phyloP scores from a whole-genome alignment of 2,797 vertebrate genomes.

The Mionectes olivaceus region DNA sequence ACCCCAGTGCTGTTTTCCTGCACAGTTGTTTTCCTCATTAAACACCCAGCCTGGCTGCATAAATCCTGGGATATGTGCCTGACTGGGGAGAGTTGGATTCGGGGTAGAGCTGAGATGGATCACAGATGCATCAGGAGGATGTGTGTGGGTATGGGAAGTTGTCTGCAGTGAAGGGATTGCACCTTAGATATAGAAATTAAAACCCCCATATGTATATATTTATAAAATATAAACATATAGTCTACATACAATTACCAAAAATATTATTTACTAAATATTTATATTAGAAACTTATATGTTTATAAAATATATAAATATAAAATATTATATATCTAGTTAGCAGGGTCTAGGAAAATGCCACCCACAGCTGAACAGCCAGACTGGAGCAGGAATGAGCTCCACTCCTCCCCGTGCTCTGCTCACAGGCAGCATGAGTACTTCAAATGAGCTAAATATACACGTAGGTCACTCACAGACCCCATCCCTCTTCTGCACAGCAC shows the following conservation, averaged over 20 bases:
- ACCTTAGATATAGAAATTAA: rapidly evolving
- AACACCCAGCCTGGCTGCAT: not conserved
- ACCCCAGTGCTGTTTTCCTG: not conserved
- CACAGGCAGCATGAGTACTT: not conserved
- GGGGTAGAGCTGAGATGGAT: not conserved
- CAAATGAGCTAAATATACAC: not conserved
- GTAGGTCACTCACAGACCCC: not conserved
- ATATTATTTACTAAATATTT: too few species aligned
- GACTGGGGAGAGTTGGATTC: not conserved
- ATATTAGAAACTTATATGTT: not conserved
- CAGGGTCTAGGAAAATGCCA: not conserved
- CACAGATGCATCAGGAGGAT: not conserved
- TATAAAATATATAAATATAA: not conserved
- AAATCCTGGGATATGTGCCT: not conserved
- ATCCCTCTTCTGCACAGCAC: not conserved
- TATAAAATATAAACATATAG: not conserved
- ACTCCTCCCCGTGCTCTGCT: not conserved
- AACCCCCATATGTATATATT: not conserved
- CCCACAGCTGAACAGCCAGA: not conserved
- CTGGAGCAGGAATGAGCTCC: not conserved
- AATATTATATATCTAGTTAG: rapidly evolving
- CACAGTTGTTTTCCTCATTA: not conserved
- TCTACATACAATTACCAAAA: too few species aligned
- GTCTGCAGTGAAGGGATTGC: not conserved
- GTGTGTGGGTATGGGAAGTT: rapidly evolving